These are phyloP conservation scores for Epinephelus coioides DNA, from an alignment of 2,797 vertebrate species.

Conservation along the genomic window DNA sequence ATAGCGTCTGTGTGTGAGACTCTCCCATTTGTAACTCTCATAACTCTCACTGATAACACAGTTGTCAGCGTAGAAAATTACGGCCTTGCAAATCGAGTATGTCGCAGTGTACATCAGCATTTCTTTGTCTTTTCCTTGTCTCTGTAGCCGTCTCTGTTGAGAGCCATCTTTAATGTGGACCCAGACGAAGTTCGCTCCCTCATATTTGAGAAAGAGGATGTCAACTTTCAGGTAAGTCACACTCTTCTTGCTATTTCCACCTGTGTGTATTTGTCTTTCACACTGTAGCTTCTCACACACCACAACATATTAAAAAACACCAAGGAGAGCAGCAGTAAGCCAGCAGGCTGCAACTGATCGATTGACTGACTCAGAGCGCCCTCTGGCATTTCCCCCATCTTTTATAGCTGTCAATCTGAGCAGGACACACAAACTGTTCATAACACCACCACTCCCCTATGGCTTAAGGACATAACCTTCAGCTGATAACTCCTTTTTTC, in stretches of 20 bases:
- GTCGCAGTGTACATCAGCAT: slow-evolving; percentile 10
- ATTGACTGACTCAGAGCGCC: slow-evolving; percentile 40
- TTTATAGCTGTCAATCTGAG: slow-evolving; percentile 34
- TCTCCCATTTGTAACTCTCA: slow-evolving; percentile 21
- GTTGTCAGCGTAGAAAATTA: slow-evolving; percentile 49
- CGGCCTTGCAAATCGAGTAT: slow-evolving; percentile 33
- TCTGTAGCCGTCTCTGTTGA: slow-evolving; percentile 93
- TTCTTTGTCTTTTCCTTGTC: slow-evolving; percentile 36
- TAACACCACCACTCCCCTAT: neutral
- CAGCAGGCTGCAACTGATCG: slow-evolving; percentile 40
- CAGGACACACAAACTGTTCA: slow-evolving; percentile 23
- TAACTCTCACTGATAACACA: slow-evolving; percentile 53
- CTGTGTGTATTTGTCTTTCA: neutral
- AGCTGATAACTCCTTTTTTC: neutral
- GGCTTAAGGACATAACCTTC: slow-evolving; percentile 37
- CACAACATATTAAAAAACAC: slow-evolving; percentile 6
- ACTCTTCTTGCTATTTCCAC: neutral
- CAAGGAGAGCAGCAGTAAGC: slow-evolving; percentile 28
- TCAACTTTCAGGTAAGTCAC: slow-evolving; percentile 93
- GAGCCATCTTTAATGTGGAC: slow-evolving; percentile 98
- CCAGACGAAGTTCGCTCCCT: slow-evolving; percentile 96
- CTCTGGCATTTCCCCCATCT: slow-evolving; percentile 48
- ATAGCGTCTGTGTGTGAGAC: slow-evolving; percentile 24
- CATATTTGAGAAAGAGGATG: slow-evolving; percentile 99
- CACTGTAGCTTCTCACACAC: slow-evolving; percentile 9